Evolutionary conservation across 2,888 invertebrate genomes (phyloP).

Genomic region (Acrocyrtus sp.): DNA sequence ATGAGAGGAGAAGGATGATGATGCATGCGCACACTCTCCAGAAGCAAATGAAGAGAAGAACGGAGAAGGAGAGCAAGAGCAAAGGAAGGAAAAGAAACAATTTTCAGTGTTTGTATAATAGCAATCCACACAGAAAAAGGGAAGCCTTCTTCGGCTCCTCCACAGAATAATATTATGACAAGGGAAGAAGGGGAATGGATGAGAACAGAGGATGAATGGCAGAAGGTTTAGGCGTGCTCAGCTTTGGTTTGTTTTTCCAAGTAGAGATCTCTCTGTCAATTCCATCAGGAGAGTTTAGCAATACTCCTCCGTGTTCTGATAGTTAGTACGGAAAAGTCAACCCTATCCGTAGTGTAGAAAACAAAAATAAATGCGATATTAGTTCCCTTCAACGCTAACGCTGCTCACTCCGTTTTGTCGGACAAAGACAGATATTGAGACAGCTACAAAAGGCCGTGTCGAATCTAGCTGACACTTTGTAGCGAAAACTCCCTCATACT

Average conservation of each 20-base stretch:
- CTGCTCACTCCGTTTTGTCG: constrained; percentile 21
- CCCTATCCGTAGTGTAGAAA: constrained; percentile 24
- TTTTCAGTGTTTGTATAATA: no score
- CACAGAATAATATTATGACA: constrained; percentile 48
- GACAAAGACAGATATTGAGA: constrained; percentile 47
- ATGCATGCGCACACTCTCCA: no score
- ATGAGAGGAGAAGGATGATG: no score
- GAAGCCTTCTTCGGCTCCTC: no score
- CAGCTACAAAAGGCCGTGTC: constrained; percentile 61
- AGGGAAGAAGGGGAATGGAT: constrained; percentile 16
- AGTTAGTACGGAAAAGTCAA: constrained; percentile 26
- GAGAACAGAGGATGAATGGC: no score
- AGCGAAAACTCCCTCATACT: constrained; percentile 10
- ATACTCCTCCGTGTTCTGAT: no score
- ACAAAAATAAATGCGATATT: neutral
- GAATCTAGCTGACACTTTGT: constrained; percentile 64
- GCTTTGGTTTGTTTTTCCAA: constrained; percentile 52
- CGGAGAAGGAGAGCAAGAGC: no score
- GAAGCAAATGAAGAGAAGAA: no score
- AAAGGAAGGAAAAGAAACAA: constrained; percentile 28
- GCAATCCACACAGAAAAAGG: no score
- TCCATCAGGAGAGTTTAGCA: no score
- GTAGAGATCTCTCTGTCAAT: constrained; percentile 43
- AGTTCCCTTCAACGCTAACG: neutral
- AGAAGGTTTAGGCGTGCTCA: constrained; percentile 45